A percentile compares a stretch with the other conserved stretches of the same genome.
phyloP scores from a whole-genome alignment of 2,888 invertebrate genomes.

The Ochropacha duplaris region DNA sequence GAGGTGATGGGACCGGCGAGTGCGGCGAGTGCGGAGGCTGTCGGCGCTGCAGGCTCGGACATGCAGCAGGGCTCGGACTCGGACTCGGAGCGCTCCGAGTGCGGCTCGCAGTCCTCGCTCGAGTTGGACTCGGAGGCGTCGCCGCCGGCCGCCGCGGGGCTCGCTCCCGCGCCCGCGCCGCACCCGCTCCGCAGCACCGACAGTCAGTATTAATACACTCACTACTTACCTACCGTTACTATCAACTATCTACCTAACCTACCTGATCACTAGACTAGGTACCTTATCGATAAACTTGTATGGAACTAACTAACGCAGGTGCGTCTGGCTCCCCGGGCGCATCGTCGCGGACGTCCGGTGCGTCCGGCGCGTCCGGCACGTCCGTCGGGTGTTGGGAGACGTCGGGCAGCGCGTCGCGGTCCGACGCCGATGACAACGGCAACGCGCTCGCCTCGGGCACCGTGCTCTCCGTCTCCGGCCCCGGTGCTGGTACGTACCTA shows the following conservation, averaged over 20 bases:
- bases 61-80: constrained; percentile 44
- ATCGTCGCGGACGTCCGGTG: constrained; percentile 9
- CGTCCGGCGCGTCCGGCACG: constrained; percentile 7
- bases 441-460: constrained; percentile 35
- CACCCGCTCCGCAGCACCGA: constrained; percentile 29
- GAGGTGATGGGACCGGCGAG: constrained; percentile 9
- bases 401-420: constrained; percentile 38
- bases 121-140: constrained; percentile 56
- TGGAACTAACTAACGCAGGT: constrained; percentile 9
- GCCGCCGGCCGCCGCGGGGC: constrained; percentile 46
- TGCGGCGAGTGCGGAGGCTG: neutral
- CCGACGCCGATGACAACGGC: constrained; percentile 59
- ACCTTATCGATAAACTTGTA: too few relatives aligned
- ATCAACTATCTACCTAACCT: too few relatives aligned
- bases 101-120: constrained; percentile 56
- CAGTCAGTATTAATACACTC: too few relatives aligned
- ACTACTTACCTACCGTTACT: too few relatives aligned
- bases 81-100: constrained; percentile 29
- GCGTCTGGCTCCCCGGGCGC: constrained; percentile 11
- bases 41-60: too few relatives aligned
- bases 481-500: neutral
- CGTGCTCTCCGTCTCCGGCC: neutral
- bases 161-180: constrained; percentile 30
- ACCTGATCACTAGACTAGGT: too few relatives aligned
- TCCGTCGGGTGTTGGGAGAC: constrained; percentile 40